A percentile compares a stretch with the other conserved stretches of the same genome.
Evolutionary conservation across 2,113 vertebrate genomes (phyloP).

Genomic region (Scomber colias): DNA sequence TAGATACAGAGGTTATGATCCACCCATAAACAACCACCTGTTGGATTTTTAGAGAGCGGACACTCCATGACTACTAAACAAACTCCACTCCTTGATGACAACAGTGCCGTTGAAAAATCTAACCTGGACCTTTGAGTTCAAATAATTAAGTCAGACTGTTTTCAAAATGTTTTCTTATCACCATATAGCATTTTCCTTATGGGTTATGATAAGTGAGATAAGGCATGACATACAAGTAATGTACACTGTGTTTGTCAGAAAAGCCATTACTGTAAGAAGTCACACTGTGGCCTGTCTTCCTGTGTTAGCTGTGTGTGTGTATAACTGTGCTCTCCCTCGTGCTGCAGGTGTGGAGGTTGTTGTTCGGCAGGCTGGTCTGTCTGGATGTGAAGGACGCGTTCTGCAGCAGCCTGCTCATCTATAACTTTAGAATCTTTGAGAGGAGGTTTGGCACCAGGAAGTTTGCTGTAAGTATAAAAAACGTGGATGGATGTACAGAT

Average conservation of each 20-base stretch:
- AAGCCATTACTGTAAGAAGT: neutral
- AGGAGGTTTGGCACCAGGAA: slow-evolving; percentile 86
- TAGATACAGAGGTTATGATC: too few species aligned
- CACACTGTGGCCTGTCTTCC: neutral
- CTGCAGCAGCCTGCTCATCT: slow-evolving; percentile 86
- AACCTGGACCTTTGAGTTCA: too few species aligned
- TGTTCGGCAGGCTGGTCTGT: slow-evolving; percentile 82
- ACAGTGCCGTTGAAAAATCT: too few species aligned
- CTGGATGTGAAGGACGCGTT: slow-evolving; percentile 87
- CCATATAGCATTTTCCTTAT: neutral
- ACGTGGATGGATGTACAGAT: too few species aligned
- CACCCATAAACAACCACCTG: too few species aligned
- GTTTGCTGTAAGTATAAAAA: slow-evolving; percentile 81
- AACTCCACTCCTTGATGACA: too few species aligned
- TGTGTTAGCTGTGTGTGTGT: neutral
- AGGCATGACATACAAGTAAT: neutral
- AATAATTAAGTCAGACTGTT: neutral
- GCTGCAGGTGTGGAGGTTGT: slow-evolving; percentile 80
- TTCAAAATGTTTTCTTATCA: neutral
- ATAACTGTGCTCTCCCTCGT: neutral
- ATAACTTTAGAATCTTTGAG: slow-evolving; percentile 88
- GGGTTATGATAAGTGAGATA: neutral
- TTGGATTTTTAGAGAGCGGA: too few species aligned
- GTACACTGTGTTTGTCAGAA: neutral
- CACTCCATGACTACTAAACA: too few species aligned